Evolutionary conservation across 2,113 vertebrate genomes (phyloP), one percentile per base, ranked within the genome.

Genomic region (Hippocampus mohnikei): DNA sequence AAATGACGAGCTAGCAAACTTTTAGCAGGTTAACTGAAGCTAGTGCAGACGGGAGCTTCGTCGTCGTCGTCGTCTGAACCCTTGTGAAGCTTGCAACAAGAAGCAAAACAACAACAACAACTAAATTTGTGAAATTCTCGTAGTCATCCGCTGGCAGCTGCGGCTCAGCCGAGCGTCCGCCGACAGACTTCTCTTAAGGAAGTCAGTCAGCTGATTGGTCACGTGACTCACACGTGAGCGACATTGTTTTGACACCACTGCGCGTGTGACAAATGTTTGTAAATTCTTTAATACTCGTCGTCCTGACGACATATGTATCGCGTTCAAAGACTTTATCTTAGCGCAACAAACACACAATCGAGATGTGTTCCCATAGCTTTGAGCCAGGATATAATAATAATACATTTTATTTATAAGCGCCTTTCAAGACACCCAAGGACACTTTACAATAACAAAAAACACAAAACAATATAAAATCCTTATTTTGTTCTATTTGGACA

Each of bases 201-300:
- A 68, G 67, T 68, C 33, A 9, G 52, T 56, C 67, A 56, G 50
- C 67, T 68, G 52, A n/a, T 41, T 40, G 29, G 67, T 68, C 67
- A 68, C 13, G 20, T 68, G 67, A 68, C 33, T 13, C 16, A 21
- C 48, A 27, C 11, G 61, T 8, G 21, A n/a, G 1, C 0, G 2
- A 9, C 37, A 4, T 3, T 41, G 21, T 3, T 64, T 42, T 63
- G n/a, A 21, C 23, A 23, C 20, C 6, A 18, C 33, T 37, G 33
- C 33, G 33, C 33, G 5, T 37, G 1, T 37, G 33, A 37, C 5
- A 37, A 5, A 37, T 6, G 33, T 1, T 29, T 37, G 1, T 37
- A 2, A 37, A 37, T 37, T 37, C 5, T 61, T 58, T 61, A 20
- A 37, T 8, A 20, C 27, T 21, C 29, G 29, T 9, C 13, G 8